Evolutionary conservation across 2,797 vertebrate species (phyloP), one percentile per base, ranked within the genome.

Genomic region (Helarctos malayanus): DNA sequence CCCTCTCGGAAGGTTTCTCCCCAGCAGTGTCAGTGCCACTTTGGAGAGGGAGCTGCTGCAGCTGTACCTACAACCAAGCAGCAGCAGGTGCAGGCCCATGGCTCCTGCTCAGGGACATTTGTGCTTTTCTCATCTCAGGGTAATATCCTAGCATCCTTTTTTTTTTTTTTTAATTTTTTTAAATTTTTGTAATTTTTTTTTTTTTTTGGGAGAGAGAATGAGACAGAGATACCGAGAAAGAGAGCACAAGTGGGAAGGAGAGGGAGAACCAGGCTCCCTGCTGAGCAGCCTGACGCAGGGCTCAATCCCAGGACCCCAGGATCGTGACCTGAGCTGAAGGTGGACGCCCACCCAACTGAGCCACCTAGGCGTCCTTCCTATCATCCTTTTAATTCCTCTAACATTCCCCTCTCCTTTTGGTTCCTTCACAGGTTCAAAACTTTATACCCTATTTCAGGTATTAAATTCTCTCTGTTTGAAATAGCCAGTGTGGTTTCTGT

Each of bases 31-130:
- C 29, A 56, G 29, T 2, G 10, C 13, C 7, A 4, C 5, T 19
- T 18, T 84, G 45, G 41, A 84, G 3, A 8, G 8, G 35, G 25
- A 54, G 38, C 19, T 32, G 9, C 3, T 32, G 25, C 15, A 15
- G 10, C 4, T 4, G 16, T 7, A 5, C 4, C 32, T 25, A 3
- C 9, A 41, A 2, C 15, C 25, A 3, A 0, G 1, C 32, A 29
- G 54, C 35, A 27, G 14, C 35, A 54, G 49, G 7, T 27, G 1
- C 0, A 2, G 19, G 23, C 12, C 27, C 79, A 7, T 3, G 18
- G 49, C 16, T 65, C 13, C 18, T 21, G 11, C 38, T 49, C 52
- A 23, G 23, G 5, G 65, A 1, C 25, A 29, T 15, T 19, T 38
- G 18, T 14, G 25, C 2, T 9, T 89, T 86, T 87, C 68, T 89